Evolutionary conservation across 1,140 invertebrate genomes (phyloP).

Genomic region (Drosophila hydei): DNA sequence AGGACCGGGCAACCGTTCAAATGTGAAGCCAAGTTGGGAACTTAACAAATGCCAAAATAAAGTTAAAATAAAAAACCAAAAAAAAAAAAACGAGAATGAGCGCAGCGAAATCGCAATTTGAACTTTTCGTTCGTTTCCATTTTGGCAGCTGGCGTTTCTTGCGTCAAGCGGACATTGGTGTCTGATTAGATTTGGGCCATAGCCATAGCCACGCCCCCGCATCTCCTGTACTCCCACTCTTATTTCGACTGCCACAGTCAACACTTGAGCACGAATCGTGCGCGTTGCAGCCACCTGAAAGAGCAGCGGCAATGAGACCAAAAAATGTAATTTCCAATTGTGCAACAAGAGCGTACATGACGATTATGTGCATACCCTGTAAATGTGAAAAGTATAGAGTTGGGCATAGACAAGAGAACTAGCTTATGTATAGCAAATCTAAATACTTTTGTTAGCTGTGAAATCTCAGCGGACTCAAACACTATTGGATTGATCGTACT

Average conservation of each 20-base stretch:
- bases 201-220: conserved; percentile 28
- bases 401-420: too few relatives aligned
- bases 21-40: conserved; percentile 38
- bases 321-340: conserved; percentile 49
- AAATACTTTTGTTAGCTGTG: too few relatives aligned
- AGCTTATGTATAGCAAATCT: too few relatives aligned
- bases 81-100: neutral
- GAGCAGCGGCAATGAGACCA: conserved; percentile 18
- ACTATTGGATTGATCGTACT: too few relatives aligned
- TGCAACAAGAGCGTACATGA: conserved; percentile 26
- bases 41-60: conserved; percentile 50
- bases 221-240: too few relatives aligned
- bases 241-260: conserved; percentile 32
- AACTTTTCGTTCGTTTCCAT: conserved; percentile 58
- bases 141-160: conserved; percentile 25
- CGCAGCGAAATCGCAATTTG: conserved; percentile 48
- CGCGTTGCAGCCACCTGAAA: conserved; percentile 22
- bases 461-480: too few relatives aligned
- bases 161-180: conserved; percentile 49
- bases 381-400: neutral
- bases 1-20: conserved; percentile 23
- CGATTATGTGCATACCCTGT: conserved; percentile 34
- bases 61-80: neutral
- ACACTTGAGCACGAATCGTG: conserved; percentile 49
- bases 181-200: conserved; percentile 52